Evolutionary conservation across 2,888 invertebrate genomes (phyloP), one percentile per base, ranked within the genome.

Genomic region (Lysandra bellargus): DNA sequence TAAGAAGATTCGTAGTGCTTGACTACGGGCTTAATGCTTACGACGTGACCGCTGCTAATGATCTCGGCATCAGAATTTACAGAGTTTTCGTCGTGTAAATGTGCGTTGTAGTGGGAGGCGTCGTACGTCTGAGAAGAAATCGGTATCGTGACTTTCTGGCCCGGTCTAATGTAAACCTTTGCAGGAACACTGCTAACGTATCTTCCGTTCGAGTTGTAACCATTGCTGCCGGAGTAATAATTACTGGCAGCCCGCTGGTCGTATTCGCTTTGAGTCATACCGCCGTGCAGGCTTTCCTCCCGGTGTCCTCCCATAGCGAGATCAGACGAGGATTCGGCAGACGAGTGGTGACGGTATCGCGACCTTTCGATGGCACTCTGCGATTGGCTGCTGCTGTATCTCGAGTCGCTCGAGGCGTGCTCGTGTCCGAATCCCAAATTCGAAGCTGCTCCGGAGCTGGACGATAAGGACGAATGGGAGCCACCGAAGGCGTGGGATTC

Each of bases 1-100:
- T 93, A 94, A 30, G 92, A 89, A 12, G 93, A 89, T 83, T 94
- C 91, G 79, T 93, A 94, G 82, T 88, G 88, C 83, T 91, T 94
- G 72, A 78, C 84, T 33, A 80, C 81, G 53, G 91, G 88, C 80
- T 81, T 86, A 69, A 84, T 82, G 49, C 83, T 81, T 78, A 83
- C 85, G 78, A 87, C 85, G 44, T 83, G 84, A 78, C 81, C 83
- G 57, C 83, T 86, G 79, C 83, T 85, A 72, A 90, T 81, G n/a
- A 86, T 78, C 84, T 91, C 91, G n/a, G 89, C 85, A 77, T 91
- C 90, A 78, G 84, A 87, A 81, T 88, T 89, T 23, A 88, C 82
- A 4, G 87, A 84, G 80, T 88, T 90, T 81, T 90, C 88, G 78
- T 90, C 87, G 77, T 86, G 84, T 33, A 85, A 81, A 69, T 37